Conservation (phyloP, 1,140 invertebrate species). For the Microplitis mediator region DNA sequence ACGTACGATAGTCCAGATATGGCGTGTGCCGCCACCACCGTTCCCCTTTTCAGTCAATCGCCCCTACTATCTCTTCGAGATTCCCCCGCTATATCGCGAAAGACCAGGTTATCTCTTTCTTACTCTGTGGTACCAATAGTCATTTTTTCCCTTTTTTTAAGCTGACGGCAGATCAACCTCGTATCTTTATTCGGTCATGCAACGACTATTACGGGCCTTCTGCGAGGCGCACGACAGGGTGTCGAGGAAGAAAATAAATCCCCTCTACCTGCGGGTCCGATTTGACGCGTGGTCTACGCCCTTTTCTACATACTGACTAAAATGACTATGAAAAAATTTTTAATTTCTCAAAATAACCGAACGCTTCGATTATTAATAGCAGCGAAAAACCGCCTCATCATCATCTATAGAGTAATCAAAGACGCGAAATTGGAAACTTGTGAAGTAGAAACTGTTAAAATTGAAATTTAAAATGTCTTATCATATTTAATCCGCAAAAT, state of each 20-base stretch:
- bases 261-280: constrained; percentile 7
- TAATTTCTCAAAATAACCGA: neutral
- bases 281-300: constrained; percentile 10
- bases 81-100: neutral
- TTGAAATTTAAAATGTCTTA: neutral
- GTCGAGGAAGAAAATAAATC: constrained; percentile 16
- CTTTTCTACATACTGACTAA: constrained; percentile 4
- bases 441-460: neutral
- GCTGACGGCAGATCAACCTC: constrained; percentile 29
- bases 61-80: constrained; percentile 23
- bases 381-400: neutral
- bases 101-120: neutral
- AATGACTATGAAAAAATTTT: constrained; percentile 2
- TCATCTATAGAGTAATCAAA: neutral
- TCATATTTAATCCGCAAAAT: neutral
- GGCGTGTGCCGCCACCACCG: constrained; percentile 37
- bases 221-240: constrained; percentile 25
- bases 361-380: neutral
- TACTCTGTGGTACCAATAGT: neutral
- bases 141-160: constrained; percentile 12
- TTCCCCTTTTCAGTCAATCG: constrained; percentile 32
- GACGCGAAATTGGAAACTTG: neutral
- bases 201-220: constrained; percentile 23
- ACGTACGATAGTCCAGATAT: constrained; percentile 41
- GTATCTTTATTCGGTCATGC: constrained; percentile 41